Evolutionary conservation across 2,797 vertebrate genomes (phyloP), one percentile per base, ranked within the genome.

Genomic region (Anas bahamensis): DNA sequence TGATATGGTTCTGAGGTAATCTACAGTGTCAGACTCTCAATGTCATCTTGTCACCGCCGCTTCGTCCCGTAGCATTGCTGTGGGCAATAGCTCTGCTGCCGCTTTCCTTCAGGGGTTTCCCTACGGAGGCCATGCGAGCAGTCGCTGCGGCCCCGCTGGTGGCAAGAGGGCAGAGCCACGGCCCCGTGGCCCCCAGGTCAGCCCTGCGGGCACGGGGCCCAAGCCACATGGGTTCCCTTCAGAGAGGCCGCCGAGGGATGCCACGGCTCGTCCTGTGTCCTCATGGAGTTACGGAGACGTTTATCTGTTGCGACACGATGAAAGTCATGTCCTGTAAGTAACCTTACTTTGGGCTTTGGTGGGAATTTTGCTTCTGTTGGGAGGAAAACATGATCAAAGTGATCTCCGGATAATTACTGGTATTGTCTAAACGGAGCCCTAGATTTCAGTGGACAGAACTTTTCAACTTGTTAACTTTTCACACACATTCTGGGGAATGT

Each of bases 1-100:
- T 96, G 94, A 91, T 96, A 86, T 88, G 71, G 85, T 96, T 95
- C 87, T 95, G 85, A 78, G 80, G 68, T 97, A 95, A 95, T 94
- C 91, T 95, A 79, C 87, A 83, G 72, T 94, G 93, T 96, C 92
- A 97, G 95, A 88, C 68, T 93, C 80, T 95, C 95, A 89, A 23
- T 94, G 92, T 93, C 95, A 68, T 95, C 91, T 95, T 95, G 87
- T 95, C 95, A 91, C 92, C 89, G 88, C 89, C 71, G 42, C 92
- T 93, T 89, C 93, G 71, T 77, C 68, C 93, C 87, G 82, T 81
- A 81, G 75, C 91, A 87, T 90, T 0, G 73, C 95, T 88, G 87
- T 82, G 74, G 86, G 77, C 95, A 74, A 79, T 55, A 89, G 60
- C 91, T 94, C 83, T 91, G 83, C 87, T 68, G 74, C 85, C 80